Conservation (phyloP, 2,888 invertebrate genomes). For the Ferdinandea cuprea region DNA sequence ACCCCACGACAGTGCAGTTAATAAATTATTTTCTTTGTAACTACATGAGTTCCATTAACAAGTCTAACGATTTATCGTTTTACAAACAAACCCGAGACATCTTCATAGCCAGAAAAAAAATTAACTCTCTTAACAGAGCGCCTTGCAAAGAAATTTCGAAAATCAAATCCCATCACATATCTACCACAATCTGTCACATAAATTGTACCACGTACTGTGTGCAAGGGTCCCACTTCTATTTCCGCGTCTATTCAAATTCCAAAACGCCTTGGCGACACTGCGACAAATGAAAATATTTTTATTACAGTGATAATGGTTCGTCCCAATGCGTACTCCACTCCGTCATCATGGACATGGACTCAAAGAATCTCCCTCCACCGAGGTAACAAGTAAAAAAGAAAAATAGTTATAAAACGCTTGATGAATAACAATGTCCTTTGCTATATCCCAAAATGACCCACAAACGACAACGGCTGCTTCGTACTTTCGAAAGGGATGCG, state of each 20-base stretch:
- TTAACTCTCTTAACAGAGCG: neutral
- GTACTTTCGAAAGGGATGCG: constrained; percentile 4
- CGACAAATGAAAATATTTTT: constrained; percentile 75
- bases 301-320: constrained; percentile 71
- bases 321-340: constrained; percentile 55
- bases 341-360: constrained; percentile 1
- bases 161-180: constrained; percentile 48
- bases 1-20: neutral
- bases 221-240: constrained; percentile 17
- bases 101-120: constrained; percentile 2
- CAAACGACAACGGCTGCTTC: constrained; percentile 46
- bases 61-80: constrained; percentile 24
- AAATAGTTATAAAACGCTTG: constrained; percentile 73
- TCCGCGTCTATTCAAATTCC: constrained; percentile 60
- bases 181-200: constrained; percentile 53
- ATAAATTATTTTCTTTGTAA: constrained; percentile 31
- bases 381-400: constrained; percentile 62
- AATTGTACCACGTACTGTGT: constrained; percentile 60
- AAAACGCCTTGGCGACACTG: constrained; percentile 72
- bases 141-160: constrained; percentile 6
- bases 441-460: constrained; percentile 67
- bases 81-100: constrained; percentile 56
- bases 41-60: constrained; percentile 42
- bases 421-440: constrained; percentile 70
- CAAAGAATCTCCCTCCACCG: constrained; percentile 14